Evolutionary conservation across 2,113 vertebrate genomes (phyloP), one percentile per base, ranked within the genome.

Genomic region (Zosterops pallidus): DNA sequence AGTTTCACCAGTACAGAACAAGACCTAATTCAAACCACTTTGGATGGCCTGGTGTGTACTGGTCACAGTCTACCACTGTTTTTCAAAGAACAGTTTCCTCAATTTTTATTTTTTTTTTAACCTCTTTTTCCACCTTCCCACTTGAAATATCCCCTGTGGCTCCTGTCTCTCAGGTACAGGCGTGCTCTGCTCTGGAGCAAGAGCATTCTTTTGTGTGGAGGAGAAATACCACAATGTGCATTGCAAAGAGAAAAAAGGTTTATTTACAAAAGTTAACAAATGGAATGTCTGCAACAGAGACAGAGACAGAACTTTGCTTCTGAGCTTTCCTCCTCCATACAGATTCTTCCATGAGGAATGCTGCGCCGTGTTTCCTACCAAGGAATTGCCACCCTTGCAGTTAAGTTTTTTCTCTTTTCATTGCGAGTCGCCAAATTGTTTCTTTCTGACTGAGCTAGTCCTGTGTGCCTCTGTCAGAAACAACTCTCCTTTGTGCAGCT

Each of bases 381-480:
- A 0, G 0, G 72, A 63, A 23, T 47, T 59, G 59, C 12, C 0
- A 1, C 39, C 33, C 64, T 71, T 89, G 77, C 81, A 47, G 7
- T n/a, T 21, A 41, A 65, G n/a, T 68, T 75, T 35, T 35, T 33
- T 9, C 37, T 22, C n/a, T 49, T 12, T 22, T 85, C 25, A 24
- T 9, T 53, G 44, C 37, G 68, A 69, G 31, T 44, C 6, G 23
- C 42, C 55, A 80, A n/a, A 44, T 13, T 26, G 49, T 75, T 86
- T 67, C n/a, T 37, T 71, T 62, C 44, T 64, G 23, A 21, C 31
- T 5, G 47, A 89, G 64, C 64, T 91, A 6, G 33, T 94, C 56
- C 80, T 7, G 26, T 6, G 19, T 63, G 52, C 8, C 49, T 39
- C 31, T 49, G n/a, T 62, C 84, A 80, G 59, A 39, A 87, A 9